Base-by-base conservation (phyloP, 2,888 invertebrate genomes). In the Dioctria linearis region DNA sequence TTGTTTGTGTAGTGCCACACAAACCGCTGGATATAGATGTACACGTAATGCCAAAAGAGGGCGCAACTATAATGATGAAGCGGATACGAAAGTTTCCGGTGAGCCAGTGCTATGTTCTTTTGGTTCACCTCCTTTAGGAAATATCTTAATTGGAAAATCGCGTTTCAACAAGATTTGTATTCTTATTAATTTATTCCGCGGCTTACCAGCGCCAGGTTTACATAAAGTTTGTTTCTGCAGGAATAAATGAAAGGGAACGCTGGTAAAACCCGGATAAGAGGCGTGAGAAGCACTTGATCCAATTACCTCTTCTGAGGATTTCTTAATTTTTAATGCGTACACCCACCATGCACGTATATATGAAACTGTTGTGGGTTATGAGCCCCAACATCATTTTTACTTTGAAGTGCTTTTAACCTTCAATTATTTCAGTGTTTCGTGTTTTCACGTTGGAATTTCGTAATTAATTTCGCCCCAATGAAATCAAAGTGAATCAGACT, bases 121-220 rank as follows among this genome's bases (percentile, higher is more conserved):
- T 13, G 43, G 59, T 75, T 57, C 59, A 59, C 8, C 59, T 59
- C 75, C 75, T 75, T 61, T 42, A 51, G 42, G 59, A 46, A 75
- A 75, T 46, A 43, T 75, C 75, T 75, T 75, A 75, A 75, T 75
- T 75, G 75, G 75, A 59, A 61, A 59, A 75, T 75, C 75, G 75
- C 75, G 75, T 75, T 75, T 59, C 59, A 75, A 75, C 59, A 59
- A 75, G 59, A 59, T 59, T 40, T 75, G 42, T 43, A 75, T 57
- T 75, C 51, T 25, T 75, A 75, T 43, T 75, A 75, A 61, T 59
- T 75, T 57, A 61, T 42, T 51, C 11, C 9, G n/a, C 11, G 8
- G 71, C 11, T 51, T 54, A n/a, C 71, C 42, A 37, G 25, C 25
- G 25, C 25, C 25, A 25, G 42, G 42, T 42, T 25, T 25, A 25